phyloP scores from a whole-genome alignment of 2,888 invertebrate species.

The Drosophila austrosaltans region DNA sequence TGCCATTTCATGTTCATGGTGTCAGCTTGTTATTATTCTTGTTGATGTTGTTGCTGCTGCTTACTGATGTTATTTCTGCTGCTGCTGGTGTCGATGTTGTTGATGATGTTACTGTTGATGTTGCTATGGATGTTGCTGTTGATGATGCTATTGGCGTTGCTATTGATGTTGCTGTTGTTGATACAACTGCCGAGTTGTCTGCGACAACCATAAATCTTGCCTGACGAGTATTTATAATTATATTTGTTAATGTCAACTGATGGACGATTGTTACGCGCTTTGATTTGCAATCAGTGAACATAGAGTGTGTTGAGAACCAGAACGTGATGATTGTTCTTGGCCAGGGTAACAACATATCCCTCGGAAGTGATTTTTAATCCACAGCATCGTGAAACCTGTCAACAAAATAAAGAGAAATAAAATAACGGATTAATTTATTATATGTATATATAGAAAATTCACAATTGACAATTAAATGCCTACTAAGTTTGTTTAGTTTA shows the following conservation, averaged over 20 bases:
- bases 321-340: slow-evolving; percentile 99
- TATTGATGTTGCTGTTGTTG: slow-evolving; percentile 42
- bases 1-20: slow-evolving; percentile 47
- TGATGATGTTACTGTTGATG: slow-evolving; percentile 26
- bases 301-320: slow-evolving; percentile 97
- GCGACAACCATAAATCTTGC: slow-evolving; percentile 67
- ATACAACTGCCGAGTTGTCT: slow-evolving; percentile 46
- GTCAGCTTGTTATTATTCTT: slow-evolving; percentile 21
- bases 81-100: slow-evolving; percentile 24
- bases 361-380: slow-evolving; percentile 98
- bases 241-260: slow-evolving; percentile 73
- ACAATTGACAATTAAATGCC: too few relatives aligned
- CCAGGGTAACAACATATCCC: slow-evolving; percentile 97
- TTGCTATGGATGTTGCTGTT: slow-evolving; percentile 37
- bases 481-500: too few relatives aligned
- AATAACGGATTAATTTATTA: neutral
- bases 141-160: slow-evolving; percentile 32
- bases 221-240: slow-evolving; percentile 72
- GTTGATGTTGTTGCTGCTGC: slow-evolving; percentile 35
- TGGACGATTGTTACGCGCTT: slow-evolving; percentile 76
- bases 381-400: slow-evolving; percentile 98
- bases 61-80: slow-evolving; percentile 32
- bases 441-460: too few relatives aligned
- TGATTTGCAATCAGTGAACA: slow-evolving; percentile 90
- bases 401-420: neutral